These are phyloP conservation scores for Neofelis nebulosa DNA, from an alignment of 2,113 vertebrate species.

Conservation along the genomic window DNA sequence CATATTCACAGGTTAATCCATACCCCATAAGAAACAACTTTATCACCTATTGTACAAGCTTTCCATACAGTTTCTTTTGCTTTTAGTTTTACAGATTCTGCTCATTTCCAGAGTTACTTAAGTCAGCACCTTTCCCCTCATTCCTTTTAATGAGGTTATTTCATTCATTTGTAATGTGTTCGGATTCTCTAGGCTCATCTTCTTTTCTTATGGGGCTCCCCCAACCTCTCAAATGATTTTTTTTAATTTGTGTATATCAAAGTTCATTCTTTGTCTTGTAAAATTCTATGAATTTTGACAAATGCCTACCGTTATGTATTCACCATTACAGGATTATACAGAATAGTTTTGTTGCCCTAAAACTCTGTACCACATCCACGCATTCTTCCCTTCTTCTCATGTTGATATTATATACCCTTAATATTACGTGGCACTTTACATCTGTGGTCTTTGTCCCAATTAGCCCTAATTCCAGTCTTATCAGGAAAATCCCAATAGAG, in stretches of 20 bases:
- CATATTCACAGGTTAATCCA: no score
- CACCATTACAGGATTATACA: background rate
- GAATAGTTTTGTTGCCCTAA: background rate
- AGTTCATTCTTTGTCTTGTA: background rate
- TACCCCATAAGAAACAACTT: background rate
- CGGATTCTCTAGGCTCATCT: background rate
- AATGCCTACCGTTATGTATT: background rate
- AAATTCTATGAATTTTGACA: background rate
- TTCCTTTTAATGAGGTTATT: background rate
- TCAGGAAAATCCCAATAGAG: background rate
- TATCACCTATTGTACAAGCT: background rate
- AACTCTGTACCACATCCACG: background rate
- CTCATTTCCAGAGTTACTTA: background rate
- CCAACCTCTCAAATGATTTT: background rate
- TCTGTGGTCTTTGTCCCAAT: background rate
- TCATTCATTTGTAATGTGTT: background rate
- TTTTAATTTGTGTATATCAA: background rate
- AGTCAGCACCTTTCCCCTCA: background rate
- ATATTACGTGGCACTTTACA: background rate
- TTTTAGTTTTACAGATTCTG: background rate
- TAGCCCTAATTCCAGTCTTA: background rate
- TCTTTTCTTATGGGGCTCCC: background rate
- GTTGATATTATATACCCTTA: background rate
- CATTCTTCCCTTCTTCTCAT: background rate
- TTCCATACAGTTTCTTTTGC: background rate